Percentiles rank a stretch among this genome's conserved stretches.
phyloP scores from a whole-genome alignment of 2,888 invertebrate genomes.

The Aspidapion aeneum region DNA sequence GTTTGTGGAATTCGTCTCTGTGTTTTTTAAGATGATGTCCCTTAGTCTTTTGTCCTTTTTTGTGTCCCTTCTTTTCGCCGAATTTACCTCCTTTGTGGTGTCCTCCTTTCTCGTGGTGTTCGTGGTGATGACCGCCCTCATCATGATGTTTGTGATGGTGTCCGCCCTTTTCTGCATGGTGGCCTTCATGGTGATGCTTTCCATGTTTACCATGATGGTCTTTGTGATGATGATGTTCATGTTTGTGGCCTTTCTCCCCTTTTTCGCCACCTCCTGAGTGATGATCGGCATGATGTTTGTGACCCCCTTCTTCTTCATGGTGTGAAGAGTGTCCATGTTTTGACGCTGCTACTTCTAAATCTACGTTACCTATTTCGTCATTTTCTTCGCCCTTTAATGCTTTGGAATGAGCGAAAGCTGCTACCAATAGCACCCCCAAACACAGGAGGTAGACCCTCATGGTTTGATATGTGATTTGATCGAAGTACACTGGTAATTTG shows the following conservation, averaged over 20 bases:
- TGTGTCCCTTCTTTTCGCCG: constrained; percentile 78
- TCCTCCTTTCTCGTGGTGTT: constrained; percentile 72
- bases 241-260: constrained; percentile 67
- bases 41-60: constrained; percentile 75
- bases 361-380: constrained; percentile 34
- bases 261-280: constrained; percentile 64
- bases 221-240: constrained; percentile 56
- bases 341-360: constrained; percentile 49
- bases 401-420: constrained; percentile 35
- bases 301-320: constrained; percentile 63
- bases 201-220: constrained; percentile 72
- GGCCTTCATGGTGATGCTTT: constrained; percentile 72
- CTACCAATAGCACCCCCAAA: constrained; percentile 37
- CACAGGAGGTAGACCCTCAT: constrained; percentile 40
- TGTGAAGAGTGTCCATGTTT: constrained; percentile 41
- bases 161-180: constrained; percentile 71
- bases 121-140: constrained; percentile 68
- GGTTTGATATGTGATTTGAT: too few species aligned
- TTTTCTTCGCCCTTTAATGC: constrained; percentile 37
- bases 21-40: constrained; percentile 83
- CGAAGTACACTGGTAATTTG: too few species aligned
- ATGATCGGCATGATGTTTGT: constrained; percentile 63
- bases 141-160: constrained; percentile 78
- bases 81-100: constrained; percentile 75
- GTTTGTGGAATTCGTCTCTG: constrained; percentile 83